A percentile compares a stretch with the other conserved stretches of the same genome.
phyloP scores from a whole-genome alignment of 2,113 vertebrate species.

The Engraulis encrasicolus region DNA sequence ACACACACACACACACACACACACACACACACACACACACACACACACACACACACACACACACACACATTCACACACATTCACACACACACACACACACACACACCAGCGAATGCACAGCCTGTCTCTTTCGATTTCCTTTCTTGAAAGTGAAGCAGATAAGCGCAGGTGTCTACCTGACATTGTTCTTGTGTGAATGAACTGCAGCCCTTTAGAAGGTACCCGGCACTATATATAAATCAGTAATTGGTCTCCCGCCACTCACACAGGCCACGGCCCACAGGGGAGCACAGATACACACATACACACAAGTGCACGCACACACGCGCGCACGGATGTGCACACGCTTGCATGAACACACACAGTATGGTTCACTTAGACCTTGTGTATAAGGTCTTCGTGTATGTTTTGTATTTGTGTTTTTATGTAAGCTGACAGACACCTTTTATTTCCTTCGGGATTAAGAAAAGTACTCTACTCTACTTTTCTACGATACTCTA shows the following conservation, averaged over 20 bases:
- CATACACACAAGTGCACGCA: background rate
- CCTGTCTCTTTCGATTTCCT: background rate
- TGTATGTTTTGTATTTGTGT: too few species aligned
- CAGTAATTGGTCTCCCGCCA: conserved; percentile 40
- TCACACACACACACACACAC: background rate
- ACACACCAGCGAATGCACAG: background rate
- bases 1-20: background rate
- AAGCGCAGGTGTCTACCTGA: conserved; percentile 24
- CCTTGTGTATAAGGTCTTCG: too few species aligned
- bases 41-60: conserved; percentile 19
- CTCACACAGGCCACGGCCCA: background rate
- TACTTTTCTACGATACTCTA: too few species aligned
- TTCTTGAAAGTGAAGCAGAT: too few species aligned
- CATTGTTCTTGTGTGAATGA: conserved; percentile 6
- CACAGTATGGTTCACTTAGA: too few species aligned
- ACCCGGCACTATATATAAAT: conserved; percentile 21
- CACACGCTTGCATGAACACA: too few species aligned
- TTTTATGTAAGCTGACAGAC: too few species aligned
- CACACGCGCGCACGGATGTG: too few species aligned
- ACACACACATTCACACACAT: conserved; percentile 15
- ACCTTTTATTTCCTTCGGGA: too few species aligned
- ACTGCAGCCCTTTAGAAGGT: background rate
- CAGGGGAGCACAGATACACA: background rate
- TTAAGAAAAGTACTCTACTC: too few species aligned
- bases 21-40: background rate